These are phyloP conservation scores for Drosophila neocordata DNA, from an alignment of 1,140 invertebrate species.

Conservation along the genomic window DNA sequence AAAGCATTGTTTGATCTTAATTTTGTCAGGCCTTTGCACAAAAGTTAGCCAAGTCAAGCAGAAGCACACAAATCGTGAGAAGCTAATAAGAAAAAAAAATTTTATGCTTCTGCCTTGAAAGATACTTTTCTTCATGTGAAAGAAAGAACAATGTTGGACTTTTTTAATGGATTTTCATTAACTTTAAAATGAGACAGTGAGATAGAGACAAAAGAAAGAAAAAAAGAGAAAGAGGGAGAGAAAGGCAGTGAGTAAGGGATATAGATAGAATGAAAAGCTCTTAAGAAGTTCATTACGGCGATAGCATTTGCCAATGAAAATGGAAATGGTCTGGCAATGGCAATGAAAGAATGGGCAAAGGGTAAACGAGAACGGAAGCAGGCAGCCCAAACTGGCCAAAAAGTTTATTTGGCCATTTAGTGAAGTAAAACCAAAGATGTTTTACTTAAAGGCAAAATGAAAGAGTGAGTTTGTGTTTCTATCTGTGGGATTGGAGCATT, in stretches of 20 bases:
- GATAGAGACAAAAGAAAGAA: not conserved
- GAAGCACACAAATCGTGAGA: conserved; percentile 48
- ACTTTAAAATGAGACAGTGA: conserved; percentile 44
- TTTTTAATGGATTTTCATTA: conserved; percentile 80
- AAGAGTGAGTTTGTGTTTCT: not conserved
- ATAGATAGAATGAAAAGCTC: conserved; percentile 64
- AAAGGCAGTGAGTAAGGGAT: not conserved
- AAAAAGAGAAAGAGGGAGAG: not conserved
- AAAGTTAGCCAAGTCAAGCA: conserved; percentile 40
- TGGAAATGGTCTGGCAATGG: conserved; percentile 4
- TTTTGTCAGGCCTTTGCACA: conserved; percentile 3
- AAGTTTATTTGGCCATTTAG: conserved; percentile 80
- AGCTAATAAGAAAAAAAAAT: conserved; percentile 15
- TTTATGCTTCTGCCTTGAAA: not conserved
- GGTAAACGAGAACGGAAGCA: not conserved
- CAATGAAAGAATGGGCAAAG: not conserved
- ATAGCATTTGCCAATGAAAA: conserved; percentile 54
- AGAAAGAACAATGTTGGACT: conserved; percentile 67
- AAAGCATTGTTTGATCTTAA: conserved; percentile 2
- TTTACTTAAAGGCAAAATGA: conserved; percentile 61
- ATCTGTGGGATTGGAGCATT: conserved; percentile 50
- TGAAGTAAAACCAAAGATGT: conserved; percentile 69
- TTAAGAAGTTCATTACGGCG: conserved; percentile 79
- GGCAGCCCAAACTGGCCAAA: conserved; percentile 47
- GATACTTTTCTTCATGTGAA: conserved; percentile 8